Evolutionary conservation across 1,140 invertebrate species (phyloP).

Genomic region (Pomacea maculata): DNA sequence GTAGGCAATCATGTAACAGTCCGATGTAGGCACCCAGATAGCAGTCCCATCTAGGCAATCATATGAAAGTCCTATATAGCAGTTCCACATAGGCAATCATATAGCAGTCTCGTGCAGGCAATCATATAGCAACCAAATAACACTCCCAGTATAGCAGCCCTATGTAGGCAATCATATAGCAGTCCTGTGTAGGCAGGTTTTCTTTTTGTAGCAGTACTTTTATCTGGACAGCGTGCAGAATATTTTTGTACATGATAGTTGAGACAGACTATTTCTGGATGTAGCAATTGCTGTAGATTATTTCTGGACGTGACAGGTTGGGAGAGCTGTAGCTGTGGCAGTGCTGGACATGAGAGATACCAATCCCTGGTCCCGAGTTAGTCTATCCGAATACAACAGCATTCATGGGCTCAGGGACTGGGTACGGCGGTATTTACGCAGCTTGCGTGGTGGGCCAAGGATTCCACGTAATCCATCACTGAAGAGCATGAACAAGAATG

Average conservation of each 20-base stretch:
- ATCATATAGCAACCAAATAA: too few species aligned
- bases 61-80: too few species aligned
- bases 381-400: slow-evolving; percentile 80
- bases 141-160: too few species aligned
- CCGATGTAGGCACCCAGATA: too few species aligned
- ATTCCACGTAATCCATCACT: slow-evolving; percentile 42
- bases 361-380: slow-evolving; percentile 83
- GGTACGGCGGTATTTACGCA: slow-evolving; percentile 67
- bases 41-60: too few species aligned
- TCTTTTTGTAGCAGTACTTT: background rate
- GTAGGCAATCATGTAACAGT: too few species aligned
- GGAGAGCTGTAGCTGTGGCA: slow-evolving; percentile 81
- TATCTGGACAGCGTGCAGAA: background rate
- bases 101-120: too few species aligned
- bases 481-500: slow-evolving; percentile 25
- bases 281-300: background rate
- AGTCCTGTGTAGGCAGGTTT: too few species aligned
- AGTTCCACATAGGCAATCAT: too few species aligned
- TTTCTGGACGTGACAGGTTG: slow-evolving; percentile 72
- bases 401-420: slow-evolving; percentile 77
- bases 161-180: too few species aligned
- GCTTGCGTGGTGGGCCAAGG: slow-evolving; percentile 52
- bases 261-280: slow-evolving; percentile 4
- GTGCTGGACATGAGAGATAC: slow-evolving; percentile 80
- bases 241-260: slow-evolving; percentile 2